Base-by-base conservation (phyloP, 2,113 vertebrate species). In the Bubo scandiacus region DNA sequence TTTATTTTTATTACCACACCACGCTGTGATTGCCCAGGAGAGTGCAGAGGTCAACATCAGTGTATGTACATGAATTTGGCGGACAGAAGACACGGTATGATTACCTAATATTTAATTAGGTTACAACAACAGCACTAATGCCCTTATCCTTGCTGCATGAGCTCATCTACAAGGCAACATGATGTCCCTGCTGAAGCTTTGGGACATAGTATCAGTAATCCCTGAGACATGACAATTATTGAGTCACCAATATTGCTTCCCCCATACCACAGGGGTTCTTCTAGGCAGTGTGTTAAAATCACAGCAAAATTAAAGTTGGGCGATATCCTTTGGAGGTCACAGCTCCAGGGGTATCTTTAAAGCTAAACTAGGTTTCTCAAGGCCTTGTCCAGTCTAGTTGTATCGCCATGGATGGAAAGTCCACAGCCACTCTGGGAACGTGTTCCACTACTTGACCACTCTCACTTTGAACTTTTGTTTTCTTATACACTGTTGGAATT, bases 101-200 rank as follows among this genome's bases (percentile, higher is more conserved):
- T 90, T 96, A 87, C 81, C 58, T 84, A 93, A 96, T 92, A 71
- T 91, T 94, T 83, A 73, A 82, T 90, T 82, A 91, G 40, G 42
- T 82, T 86, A 95, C 66, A 89, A 88, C 25, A 52, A 81, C 22
- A 93, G 27, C 38, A 45, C 45, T 74, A 80, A 89, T 83, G 68
- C 43, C 62, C 62, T 59, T 74, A 93, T 26, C 66, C 38, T 86
- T 71, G n/a, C 66, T 45, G 88, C 5, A n/a, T 25, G 36, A 94
- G 66, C 74, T 87, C 42, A 90, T 43, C 45, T 79, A 85, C 70
- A 80, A 79, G 67, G 52, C 36, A 94, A 73, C n/a, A 45, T 1
- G 29, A 72, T 45, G 36, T 36, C 49, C 55, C 32, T 25, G 9
- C n/a, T 62, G 71, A 61, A 92, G 55, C 42, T 77, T 29, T 86